Evolutionary conservation across 1,140 invertebrate genomes (phyloP), one percentile per base, ranked within the genome.

Genomic region (Paracyclopina nana): DNA sequence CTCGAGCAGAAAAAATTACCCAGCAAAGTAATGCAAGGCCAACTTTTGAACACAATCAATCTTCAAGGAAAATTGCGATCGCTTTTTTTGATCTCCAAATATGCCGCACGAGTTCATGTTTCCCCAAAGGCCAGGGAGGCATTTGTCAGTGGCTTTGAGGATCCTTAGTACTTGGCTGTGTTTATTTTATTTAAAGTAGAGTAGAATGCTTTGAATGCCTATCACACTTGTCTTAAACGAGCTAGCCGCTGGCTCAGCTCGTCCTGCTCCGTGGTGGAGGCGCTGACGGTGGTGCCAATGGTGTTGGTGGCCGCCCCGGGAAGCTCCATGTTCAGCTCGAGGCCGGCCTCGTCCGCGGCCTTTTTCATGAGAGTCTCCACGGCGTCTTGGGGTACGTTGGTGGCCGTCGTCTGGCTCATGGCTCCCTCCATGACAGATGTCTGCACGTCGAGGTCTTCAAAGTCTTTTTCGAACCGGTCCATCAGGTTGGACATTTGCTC

Each of bases 381-480:
- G 56, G 72, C 68, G 51, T 71, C 68, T 51, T 65, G 63, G 8
- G 72, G 72, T 20, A 71, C 69, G 3, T 64, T 60, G 28, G 71
- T 52, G 6, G 72, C 71, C 8, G 68, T 72, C 9, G 72, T 70
- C 46, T 64, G 58, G 14, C 69, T 65, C 68, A 74, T 72, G 2
- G 70, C 60, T 53, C 63, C 63, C 57, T 74, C 72, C 57, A 74
- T 55, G n/a, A 63, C 70, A 4, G 64, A 63, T 27, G 66, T 69
- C 56, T 67, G 60, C 18, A 73, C 71, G 63, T 73, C 71, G 50
- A 73, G 56, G 55, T 73, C 69, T 62, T 73, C 71, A 67, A 74
- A 74, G 58, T 73, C 70, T 51, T 62, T 63, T 56, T 74, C 72
- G 63, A 74, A 74, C 56, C 73, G 70, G 53, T 69, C 66, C 72